Evolutionary conservation across 2,797 vertebrate species (phyloP).

Genomic region (Muraenolepis orangiensis): DNA sequence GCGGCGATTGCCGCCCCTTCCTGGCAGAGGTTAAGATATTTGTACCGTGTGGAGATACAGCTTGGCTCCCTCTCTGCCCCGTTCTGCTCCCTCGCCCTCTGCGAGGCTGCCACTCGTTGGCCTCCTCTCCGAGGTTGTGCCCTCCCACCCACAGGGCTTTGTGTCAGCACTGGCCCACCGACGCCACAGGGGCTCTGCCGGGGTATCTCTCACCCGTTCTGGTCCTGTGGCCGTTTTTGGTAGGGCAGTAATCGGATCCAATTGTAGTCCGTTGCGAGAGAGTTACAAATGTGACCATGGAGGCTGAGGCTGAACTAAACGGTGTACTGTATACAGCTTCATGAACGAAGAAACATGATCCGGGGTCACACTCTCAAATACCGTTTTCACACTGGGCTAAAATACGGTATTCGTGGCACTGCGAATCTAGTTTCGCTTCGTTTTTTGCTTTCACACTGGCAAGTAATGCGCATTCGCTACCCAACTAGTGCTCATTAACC

Average conservation of each 20-base stretch:
- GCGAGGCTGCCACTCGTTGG: constrained; percentile 47
- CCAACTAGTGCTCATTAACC: too few species aligned
- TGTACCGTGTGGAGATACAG: constrained; percentile 45
- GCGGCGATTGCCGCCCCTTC: constrained; percentile 14
- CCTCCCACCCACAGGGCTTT: neutral
- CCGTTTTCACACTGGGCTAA: too few species aligned
- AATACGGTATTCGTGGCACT: too few species aligned
- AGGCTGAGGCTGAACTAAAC: neutral
- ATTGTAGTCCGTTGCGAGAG: neutral
- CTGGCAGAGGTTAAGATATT: constrained; percentile 57
- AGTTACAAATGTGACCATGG: too few species aligned
- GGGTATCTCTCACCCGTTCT: neutral
- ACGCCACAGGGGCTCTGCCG: neutral
- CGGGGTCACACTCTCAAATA: too few species aligned
- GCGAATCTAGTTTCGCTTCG: too few species aligned
- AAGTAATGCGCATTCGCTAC: too few species aligned
- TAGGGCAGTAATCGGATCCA: neutral
- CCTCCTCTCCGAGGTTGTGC: constrained; percentile 8
- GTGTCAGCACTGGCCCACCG: constrained; percentile 26
- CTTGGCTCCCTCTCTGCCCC: constrained; percentile 35
- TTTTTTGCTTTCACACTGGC: too few species aligned
- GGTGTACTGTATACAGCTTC: too few species aligned
- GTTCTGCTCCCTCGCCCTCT: constrained; percentile 39
- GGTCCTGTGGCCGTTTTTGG: neutral
- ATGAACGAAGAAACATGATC: too few species aligned